Evolutionary conservation across 2,113 vertebrate species (phyloP), one percentile per base, ranked within the genome.

Genomic region (Pan paniscus): DNA sequence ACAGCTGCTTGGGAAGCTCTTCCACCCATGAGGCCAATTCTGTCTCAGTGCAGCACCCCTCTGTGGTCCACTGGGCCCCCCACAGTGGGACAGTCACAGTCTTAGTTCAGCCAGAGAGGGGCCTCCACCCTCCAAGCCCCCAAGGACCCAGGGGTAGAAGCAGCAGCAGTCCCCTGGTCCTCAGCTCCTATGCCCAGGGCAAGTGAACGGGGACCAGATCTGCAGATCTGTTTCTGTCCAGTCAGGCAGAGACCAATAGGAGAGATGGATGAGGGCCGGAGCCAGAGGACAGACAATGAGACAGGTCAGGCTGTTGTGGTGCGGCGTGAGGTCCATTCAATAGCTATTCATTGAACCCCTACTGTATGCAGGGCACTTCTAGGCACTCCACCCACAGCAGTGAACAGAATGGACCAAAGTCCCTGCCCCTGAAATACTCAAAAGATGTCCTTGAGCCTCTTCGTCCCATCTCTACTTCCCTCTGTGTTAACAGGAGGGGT

Each of bases 311-410:
- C 40, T 70, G 40, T 22, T 30, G 7, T 32, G 43, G 52, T 43
- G 2, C 2, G 1, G 73, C n/a, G 67, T 5, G 43, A 78, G 30
- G 68, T 38, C 59, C 48, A 22, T 79, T 87, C 23, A 55, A 0
- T 40, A 46, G 25, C n/a, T 14, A 30, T 25, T 46, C 59, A 32
- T 43, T 1, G 14, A 78, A 50, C 3, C 30, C 22, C 25, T 30
- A 23, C 76, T 55, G 55, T 50, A 76, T 43, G 55, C 78, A 35
- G 27, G 46, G 52, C 5, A 16, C 20, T 35, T 40, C 52, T 25
- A 18, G 52, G 55, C 9, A 14, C 50, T 48, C 0, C 0, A 50
- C 1, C 1, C 48, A 32, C 38, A 52, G 18, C 10, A 25, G 27
- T 5, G 46, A 11, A n/a, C n/a, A 87, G 32, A 76, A 64, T 3